These are phyloP conservation scores for Furnarius figulus DNA, from an alignment of 2,113 vertebrate genomes.

Conservation along the genomic window DNA sequence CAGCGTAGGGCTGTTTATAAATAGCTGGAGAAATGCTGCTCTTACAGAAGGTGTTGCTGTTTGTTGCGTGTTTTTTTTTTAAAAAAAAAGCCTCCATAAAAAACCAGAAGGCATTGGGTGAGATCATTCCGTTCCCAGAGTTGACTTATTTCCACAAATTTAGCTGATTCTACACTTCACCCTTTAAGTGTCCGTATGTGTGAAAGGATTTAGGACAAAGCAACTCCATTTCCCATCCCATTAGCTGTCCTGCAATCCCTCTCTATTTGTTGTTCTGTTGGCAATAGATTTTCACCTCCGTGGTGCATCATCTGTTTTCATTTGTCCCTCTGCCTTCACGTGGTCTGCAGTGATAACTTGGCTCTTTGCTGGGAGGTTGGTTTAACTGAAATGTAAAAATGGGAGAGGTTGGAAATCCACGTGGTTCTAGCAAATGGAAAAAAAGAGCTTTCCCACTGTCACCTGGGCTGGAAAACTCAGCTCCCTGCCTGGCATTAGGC, in stretches of 20 bases:
- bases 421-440: background rate
- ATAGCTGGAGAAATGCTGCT: background rate
- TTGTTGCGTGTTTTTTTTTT: no score
- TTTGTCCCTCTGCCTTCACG: background rate
- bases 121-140: background rate
- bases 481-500: slow-evolving; percentile 45
- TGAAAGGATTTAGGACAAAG: background rate
- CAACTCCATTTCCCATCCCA: background rate
- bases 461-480: slow-evolving; percentile 17
- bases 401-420: background rate
- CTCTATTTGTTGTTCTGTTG: background rate
- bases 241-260: background rate
- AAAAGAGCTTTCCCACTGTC: background rate
- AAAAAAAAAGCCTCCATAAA: background rate
- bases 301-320: background rate
- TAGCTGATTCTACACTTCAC: background rate
- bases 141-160: background rate
- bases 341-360: background rate
- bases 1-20: background rate
- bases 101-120: background rate
- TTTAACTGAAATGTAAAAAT: background rate
- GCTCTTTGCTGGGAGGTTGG: background rate
- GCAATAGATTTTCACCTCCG: background rate
- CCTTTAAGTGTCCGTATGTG: background rate
- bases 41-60: background rate